Base-by-base conservation (phyloP, 2,888 invertebrate species). In the Diarsia rubi region DNA sequence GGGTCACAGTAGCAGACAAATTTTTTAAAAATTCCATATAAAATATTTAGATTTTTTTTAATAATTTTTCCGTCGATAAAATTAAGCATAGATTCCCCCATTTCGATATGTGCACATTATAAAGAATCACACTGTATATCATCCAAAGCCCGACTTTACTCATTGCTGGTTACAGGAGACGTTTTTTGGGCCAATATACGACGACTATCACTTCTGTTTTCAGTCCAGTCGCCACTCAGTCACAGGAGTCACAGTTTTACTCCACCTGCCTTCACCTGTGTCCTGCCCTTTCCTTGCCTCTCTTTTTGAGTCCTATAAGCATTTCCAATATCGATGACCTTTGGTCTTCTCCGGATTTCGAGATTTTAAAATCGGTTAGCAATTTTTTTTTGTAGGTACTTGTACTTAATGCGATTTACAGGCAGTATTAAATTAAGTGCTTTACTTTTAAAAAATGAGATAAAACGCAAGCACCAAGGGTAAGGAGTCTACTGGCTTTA, bases 401-500 rank as follows among this genome's bases (percentile, higher is more conserved):
- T 9, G 37, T 37, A 14, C 24, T 12, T 19, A 3, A 12, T 24
- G 6, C 14, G 12, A 12, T 14, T 54, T 54, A 24, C 54, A 24
- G 54, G 5, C 24, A 24, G 5, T 54, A 54, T 16, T 27, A 16
- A 8, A 57, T 60, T 42, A n/a, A 62, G 12, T 2, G 1, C 6
- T 57, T 57, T 31, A 27, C 57, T 3, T 60, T 11, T 1, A 11
- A 6, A 31, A 49, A 54, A 44, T 73, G 49, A 52, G 42, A 75
- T 78, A 73, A 67, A 74, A 79, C 16, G 2, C n/a, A 60, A 69
- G 24, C 27, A 14, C 45, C 69, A 49, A 62, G 14, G 9, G 16
- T 64, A 73, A 72, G 37, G 72, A 54, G 69, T 66, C 45, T 73
- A 57, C 69, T 83, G 72, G 60, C 54, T 69, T 73, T 73, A 68